phyloP scores from a whole-genome alignment of 2,797 vertebrate genomes.

The Harpagifer antarcticus region DNA sequence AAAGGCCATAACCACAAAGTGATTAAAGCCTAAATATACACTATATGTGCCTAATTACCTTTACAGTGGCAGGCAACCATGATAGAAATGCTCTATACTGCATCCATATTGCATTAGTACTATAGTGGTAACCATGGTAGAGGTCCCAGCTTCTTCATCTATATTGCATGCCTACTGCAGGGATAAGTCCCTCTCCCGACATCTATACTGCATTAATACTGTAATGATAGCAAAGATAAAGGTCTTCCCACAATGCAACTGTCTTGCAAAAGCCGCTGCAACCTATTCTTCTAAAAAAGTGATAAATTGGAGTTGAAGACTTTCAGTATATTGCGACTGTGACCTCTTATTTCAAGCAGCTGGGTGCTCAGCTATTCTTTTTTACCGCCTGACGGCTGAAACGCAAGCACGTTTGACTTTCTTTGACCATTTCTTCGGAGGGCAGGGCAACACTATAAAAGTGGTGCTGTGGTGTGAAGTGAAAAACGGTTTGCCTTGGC shows the following conservation, averaged over 20 bases:
- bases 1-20: constrained; percentile 13
- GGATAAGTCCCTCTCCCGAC: constrained; percentile 32
- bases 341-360: constrained; percentile 67
- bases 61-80: constrained; percentile 4
- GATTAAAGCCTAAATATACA: constrained; percentile 32
- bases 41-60: constrained; percentile 52
- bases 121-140: constrained; percentile 20
- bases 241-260: constrained; percentile 47
- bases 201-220: constrained; percentile 43
- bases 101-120: constrained; percentile 55
- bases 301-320: constrained; percentile 53
- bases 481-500: constrained; percentile 60
- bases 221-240: constrained; percentile 59
- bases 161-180: constrained; percentile 46
- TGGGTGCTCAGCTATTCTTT: constrained; percentile 43
- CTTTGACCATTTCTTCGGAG: constrained; percentile 42
- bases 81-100: constrained; percentile 32
- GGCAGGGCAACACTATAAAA: constrained; percentile 49
- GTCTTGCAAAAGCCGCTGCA: constrained; percentile 36
- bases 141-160: constrained; percentile 38
- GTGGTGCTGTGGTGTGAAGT: constrained; percentile 22
- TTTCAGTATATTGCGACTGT: constrained; percentile 61
- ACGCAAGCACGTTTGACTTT: constrained; percentile 47
- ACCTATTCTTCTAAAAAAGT: constrained; percentile 49
- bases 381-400: constrained; percentile 48